phyloP scores from a whole-genome alignment of 1,140 invertebrate genomes.

The Adoxophyes honmai region DNA sequence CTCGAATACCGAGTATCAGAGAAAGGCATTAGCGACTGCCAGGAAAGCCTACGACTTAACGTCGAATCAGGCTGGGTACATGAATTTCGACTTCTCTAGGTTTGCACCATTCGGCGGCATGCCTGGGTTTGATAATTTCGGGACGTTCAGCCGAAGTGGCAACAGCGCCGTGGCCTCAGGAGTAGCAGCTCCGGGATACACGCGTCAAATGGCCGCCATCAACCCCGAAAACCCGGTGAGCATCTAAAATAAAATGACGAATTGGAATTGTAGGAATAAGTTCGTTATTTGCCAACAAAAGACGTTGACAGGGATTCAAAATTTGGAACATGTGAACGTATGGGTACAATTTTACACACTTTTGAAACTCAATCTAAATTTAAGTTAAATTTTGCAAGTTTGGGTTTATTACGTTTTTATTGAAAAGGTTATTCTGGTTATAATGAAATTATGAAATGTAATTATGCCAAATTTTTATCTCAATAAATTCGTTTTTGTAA shows the following conservation, averaged over 20 bases:
- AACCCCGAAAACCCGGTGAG: constrained; percentile 79
- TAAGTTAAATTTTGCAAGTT: too few relatives aligned
- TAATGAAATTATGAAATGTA: too few relatives aligned
- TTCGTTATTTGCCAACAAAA: too few relatives aligned
- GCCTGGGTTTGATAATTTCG: constrained; percentile 29
- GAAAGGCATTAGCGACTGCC: constrained; percentile 52
- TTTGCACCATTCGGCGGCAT: constrained; percentile 26
- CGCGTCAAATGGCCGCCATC: constrained; percentile 77
- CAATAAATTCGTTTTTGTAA: too few relatives aligned
- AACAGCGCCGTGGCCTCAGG: constrained; percentile 51
- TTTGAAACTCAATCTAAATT: too few relatives aligned
- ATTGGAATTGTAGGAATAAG: too few relatives aligned
- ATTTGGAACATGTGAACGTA: too few relatives aligned
- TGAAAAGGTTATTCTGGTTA: too few relatives aligned
- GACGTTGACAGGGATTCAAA: too few relatives aligned
- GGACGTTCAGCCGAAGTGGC: constrained; percentile 30
- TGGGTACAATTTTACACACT: too few relatives aligned
- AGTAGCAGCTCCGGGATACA: constrained; percentile 68
- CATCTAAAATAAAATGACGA: constrained; percentile 19
- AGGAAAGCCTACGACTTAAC: constrained; percentile 64
- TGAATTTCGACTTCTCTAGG: constrained; percentile 50
- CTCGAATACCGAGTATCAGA: constrained; percentile 52
- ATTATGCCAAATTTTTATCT: too few relatives aligned
- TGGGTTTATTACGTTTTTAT: too few relatives aligned
- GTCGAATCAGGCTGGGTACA: constrained; percentile 52